These are phyloP conservation scores for Prenolepis imparis DNA, from an alignment of 2,888 invertebrate genomes.

Conservation along the genomic window DNA sequence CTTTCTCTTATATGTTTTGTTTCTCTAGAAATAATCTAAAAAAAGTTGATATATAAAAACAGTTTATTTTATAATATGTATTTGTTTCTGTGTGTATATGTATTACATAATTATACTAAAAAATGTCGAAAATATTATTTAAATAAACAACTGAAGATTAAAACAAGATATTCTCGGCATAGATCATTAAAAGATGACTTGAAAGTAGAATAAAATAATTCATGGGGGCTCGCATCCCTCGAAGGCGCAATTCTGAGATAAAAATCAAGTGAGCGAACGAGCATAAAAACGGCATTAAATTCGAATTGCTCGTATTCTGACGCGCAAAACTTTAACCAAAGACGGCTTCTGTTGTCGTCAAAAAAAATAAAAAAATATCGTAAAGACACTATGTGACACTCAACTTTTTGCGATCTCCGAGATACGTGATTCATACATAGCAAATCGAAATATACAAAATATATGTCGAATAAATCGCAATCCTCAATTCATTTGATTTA, in stretches of 20 bases:
- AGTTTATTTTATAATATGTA: no score
- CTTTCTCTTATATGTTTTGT: no score
- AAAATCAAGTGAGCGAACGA: slow-evolving; percentile 24
- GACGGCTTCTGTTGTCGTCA: slow-evolving; percentile 57
- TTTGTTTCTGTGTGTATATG: no score
- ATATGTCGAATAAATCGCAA: background rate
- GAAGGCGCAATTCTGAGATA: slow-evolving; percentile 67
- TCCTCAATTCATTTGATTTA: background rate
- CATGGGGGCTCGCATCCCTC: slow-evolving; percentile 67
- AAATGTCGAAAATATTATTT: background rate
- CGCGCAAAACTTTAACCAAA: slow-evolving; percentile 68
- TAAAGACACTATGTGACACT: slow-evolving; percentile 8
- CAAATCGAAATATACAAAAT: background rate
- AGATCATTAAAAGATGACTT: slow-evolving; percentile 50
- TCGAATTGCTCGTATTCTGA: slow-evolving; percentile 76
- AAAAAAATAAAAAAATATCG: slow-evolving; percentile 54
- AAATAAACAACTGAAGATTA: background rate
- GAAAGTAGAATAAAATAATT: slow-evolving; percentile 65
- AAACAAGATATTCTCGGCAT: slow-evolving; percentile 37
- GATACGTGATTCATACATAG: slow-evolving; percentile 1
- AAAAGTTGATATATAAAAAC: no score
- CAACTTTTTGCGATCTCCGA: background rate
- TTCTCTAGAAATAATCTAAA: no score
- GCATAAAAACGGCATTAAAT: slow-evolving; percentile 74
- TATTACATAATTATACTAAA: background rate